Conservation (phyloP, 92 coral and sea anemone genomes). For the Paramuricea clavata region DNA sequence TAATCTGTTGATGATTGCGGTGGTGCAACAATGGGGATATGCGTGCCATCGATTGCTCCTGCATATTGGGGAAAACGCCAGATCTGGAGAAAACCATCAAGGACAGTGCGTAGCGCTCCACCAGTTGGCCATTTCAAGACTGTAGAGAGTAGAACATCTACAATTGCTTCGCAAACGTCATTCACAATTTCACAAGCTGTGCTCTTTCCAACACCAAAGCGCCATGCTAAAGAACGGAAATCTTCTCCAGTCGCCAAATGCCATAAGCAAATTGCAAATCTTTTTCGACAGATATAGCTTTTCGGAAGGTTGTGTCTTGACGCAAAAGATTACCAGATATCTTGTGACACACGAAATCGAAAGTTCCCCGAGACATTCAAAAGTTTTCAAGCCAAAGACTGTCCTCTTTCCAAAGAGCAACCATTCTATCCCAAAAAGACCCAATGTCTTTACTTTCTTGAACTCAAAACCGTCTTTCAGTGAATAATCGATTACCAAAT, state of each 20-base stretch:
- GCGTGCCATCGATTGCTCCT: conserved; percentile 44
- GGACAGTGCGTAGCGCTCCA: not conserved
- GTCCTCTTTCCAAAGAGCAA: conserved; percentile 44
- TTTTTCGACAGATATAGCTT: conserved; percentile 33
- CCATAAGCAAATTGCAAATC: conserved; percentile 40
- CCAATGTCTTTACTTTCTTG: conserved; percentile 38
- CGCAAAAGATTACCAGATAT: conserved; percentile 11
- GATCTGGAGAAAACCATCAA: conserved; percentile 30
- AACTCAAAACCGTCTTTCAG: conserved; percentile 54
- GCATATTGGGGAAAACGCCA: conserved; percentile 45
- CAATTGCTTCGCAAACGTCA: conserved; percentile 29
- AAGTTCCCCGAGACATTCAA: conserved; percentile 38
- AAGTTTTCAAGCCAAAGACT: conserved; percentile 55
- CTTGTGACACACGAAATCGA: conserved; percentile 26
- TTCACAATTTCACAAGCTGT: conserved; percentile 25
- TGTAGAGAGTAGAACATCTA: not conserved
- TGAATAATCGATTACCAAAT: not conserved
- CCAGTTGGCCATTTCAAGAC: conserved; percentile 4
- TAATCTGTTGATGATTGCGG: conserved; percentile 5
- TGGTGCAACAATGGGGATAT: conserved; percentile 53
- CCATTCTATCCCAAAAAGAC: conserved; percentile 47
- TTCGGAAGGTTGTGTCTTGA: conserved; percentile 26
- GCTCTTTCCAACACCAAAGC: conserved; percentile 31
- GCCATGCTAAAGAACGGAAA: conserved; percentile 28
- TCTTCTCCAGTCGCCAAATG: conserved; percentile 51